Percentiles rank a stretch among this genome's conserved stretches.
Evolutionary conservation across 2,888 invertebrate genomes (phyloP).

Genomic region (Odontocolon sp.): DNA sequence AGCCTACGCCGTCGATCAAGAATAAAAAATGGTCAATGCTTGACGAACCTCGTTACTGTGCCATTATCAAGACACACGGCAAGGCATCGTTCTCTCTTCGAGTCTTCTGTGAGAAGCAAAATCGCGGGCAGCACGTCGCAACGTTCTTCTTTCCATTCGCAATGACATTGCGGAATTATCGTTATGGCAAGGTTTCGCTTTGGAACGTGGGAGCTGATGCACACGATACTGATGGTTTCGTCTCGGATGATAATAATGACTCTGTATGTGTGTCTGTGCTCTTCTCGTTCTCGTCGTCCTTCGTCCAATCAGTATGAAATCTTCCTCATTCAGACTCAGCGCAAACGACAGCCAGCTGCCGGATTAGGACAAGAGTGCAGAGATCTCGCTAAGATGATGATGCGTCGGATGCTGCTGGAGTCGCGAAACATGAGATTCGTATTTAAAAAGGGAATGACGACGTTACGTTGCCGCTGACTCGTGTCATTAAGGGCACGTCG

Average conservation of each 20-base stretch:
- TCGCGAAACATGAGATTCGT: slow-evolving; percentile 29
- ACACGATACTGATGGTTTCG: slow-evolving; percentile 11
- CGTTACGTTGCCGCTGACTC: slow-evolving; percentile 11
- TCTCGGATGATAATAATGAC: background rate
- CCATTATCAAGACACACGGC: slow-evolving; percentile 65
- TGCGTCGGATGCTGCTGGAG: slow-evolving; percentile 19
- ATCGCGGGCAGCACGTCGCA: slow-evolving; percentile 31
- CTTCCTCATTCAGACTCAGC: slow-evolving; percentile 63
- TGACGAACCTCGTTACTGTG: slow-evolving; percentile 65
- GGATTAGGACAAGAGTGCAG: slow-evolving; percentile 50
- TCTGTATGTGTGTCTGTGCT: slow-evolving; percentile 10
- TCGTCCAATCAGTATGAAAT: slow-evolving; percentile 66
- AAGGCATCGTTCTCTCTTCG: slow-evolving; percentile 66
- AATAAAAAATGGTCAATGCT: slow-evolving; percentile 6
- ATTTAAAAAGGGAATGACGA: slow-evolving; percentile 12
- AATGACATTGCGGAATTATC: slow-evolving; percentile 68
- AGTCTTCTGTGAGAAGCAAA: slow-evolving; percentile 21
- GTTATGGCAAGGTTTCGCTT: slow-evolving; percentile 56
- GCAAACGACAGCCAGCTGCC: slow-evolving; percentile 64
- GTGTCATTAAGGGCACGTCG: slow-evolving; percentile 28
- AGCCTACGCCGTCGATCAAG: too few species aligned
- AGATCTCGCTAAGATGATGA: slow-evolving; percentile 37
- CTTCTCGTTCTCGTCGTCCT: slow-evolving; percentile 36
- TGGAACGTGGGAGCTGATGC: slow-evolving; percentile 52
- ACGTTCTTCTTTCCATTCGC: slow-evolving; percentile 31